phyloP scores from a whole-genome alignment of 2,888 invertebrate genomes.

The Alloplasta piceator region DNA sequence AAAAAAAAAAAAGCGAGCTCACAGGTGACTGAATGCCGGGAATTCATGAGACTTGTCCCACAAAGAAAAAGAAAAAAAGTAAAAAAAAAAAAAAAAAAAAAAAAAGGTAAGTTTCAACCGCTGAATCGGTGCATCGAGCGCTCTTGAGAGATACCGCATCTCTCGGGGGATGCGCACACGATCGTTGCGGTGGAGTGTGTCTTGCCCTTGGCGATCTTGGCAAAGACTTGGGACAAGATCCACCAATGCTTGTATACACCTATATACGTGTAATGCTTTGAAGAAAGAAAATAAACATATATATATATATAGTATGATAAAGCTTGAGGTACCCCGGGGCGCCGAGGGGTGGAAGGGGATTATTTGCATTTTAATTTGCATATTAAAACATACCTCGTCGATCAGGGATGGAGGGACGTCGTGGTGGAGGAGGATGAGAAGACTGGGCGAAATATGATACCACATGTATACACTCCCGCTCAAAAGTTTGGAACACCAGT shows the following conservation, averaged over 20 bases:
- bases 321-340: slow-evolving; percentile 33
- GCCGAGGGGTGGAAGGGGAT: slow-evolving; percentile 65
- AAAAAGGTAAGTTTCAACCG: slow-evolving; percentile 20
- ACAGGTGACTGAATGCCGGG: slow-evolving; percentile 30
- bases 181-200: slow-evolving; percentile 39
- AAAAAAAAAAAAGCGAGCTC: not conserved
- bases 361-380: slow-evolving; percentile 82
- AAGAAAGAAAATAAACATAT: not conserved
- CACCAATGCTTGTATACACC: not conserved
- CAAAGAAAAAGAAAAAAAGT: slow-evolving; percentile 9
- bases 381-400: slow-evolving; percentile 80
- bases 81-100: slow-evolving; percentile 5
- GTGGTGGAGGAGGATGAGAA: slow-evolving; percentile 47
- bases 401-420: slow-evolving; percentile 67
- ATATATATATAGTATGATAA: not conserved
- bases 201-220: slow-evolving; percentile 56
- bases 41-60: slow-evolving; percentile 13
- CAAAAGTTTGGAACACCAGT: too few relatives aligned
- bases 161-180: slow-evolving; percentile 13
- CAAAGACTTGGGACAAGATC: slow-evolving; percentile 39
- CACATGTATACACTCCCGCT: too few relatives aligned
- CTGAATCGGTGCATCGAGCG: slow-evolving; percentile 26
- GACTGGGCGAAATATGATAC: slow-evolving; percentile 79
- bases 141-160: slow-evolving; percentile 32
- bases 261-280: not conserved